Evolutionary conservation across 2,797 vertebrate genomes (phyloP), one percentile per base, ranked within the genome.

Genomic region (Champsocephalus esox): DNA sequence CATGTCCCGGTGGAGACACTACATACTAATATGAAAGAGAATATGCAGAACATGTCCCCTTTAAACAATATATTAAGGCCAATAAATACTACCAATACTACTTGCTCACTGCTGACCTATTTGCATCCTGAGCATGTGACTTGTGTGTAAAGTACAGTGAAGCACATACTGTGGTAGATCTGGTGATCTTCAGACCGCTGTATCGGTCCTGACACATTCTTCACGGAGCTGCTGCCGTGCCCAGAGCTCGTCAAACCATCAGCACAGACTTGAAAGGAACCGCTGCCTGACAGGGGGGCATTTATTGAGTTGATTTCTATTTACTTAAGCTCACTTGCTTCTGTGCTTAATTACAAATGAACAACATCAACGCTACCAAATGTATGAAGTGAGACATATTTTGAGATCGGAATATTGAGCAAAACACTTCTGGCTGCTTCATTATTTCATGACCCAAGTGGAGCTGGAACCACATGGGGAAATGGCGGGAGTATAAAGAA

Each of bases 321-420:
- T 92, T 88, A 90, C 87, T 89, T 85, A 91, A 88, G 81, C 84
- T 88, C 83, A 86, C 85, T 92, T 88, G 87, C 89, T 93, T 81
- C 83, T 83, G 34, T 88, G 75, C 90, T 88, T 87, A 87, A 92
- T 92, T 91, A 90, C 89, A 92, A 91, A 91, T 87, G 83, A 91
- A 70, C 52, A 63, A 70, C 85, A 93, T 94, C 92, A 84, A 93
- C 93, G 76, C 66, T 60, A 61, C 67, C 69, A 83, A 90, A 86
- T 88, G 88, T 90, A 89, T 88, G 69, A 85, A 86, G 80, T 82
- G 58, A 66, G 83, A 72, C 67, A 49, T 72, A 80, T 82, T 87
- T 91, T 84, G 73, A 88, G 58, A 49, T 73, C 61, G 55, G 72
- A 68, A 60, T 70, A 85, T 74, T 13, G 69, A 87, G 68, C 74